A percentile compares a stretch with the other conserved stretches of the same genome.
Conservation (phyloP, 2,797 vertebrate genomes). For the Sebastes goodei region DNA sequence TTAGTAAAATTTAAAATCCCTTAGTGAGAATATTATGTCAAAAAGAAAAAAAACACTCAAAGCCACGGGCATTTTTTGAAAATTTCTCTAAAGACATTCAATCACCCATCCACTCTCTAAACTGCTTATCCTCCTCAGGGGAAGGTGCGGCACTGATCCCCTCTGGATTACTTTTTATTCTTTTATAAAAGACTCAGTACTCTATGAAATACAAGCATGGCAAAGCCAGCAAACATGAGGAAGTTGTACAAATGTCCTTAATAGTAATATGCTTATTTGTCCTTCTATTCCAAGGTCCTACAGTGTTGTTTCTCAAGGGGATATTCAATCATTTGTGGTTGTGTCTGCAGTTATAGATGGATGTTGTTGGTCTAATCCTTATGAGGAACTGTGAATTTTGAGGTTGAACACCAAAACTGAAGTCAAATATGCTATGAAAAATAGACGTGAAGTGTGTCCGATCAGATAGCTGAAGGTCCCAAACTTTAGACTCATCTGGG, state of each 20-base stretch:
- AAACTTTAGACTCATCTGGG: too few species aligned
- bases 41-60: background rate
- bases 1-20: background rate
- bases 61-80: background rate
- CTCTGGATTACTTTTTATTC: conserved; percentile 26
- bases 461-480: too few species aligned
- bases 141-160: conserved; percentile 18
- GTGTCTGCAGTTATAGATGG: too few species aligned
- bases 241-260: background rate
- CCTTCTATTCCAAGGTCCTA: too few species aligned
- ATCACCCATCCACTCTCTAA: background rate
- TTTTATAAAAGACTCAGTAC: background rate
- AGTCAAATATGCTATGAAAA: too few species aligned
- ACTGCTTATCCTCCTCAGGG: conserved; percentile 3
- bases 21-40: background rate
- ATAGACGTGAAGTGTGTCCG: too few species aligned
- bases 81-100: background rate
- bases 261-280: background rate
- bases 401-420: too few species aligned
- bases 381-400: too few species aligned
- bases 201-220: background rate
- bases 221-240: background rate
- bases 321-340: background rate
- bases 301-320: too few species aligned
- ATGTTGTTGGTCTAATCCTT: too few species aligned